Conservation (phyloP, 2,888 invertebrate species). For the Tipula vernalis region DNA sequence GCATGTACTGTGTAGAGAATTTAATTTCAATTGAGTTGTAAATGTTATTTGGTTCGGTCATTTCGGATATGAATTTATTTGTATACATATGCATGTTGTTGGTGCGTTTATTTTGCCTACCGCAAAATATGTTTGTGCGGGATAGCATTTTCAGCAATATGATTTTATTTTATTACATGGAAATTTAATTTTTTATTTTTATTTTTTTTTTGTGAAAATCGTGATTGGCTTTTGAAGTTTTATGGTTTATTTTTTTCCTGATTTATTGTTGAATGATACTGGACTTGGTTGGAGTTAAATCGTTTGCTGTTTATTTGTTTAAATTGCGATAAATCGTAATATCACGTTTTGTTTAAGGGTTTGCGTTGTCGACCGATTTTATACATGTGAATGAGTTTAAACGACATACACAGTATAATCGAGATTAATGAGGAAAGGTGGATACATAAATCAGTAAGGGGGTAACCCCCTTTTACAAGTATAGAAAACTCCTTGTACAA, state of each 20-base stretch:
- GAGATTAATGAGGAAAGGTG: too few species aligned
- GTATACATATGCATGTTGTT: not conserved
- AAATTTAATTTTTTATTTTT: not conserved
- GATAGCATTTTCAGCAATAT: not conserved
- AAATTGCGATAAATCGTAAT: not conserved
- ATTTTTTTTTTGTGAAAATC: not conserved
- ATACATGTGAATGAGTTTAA: too few species aligned
- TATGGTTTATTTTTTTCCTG: not conserved
- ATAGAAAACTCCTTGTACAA: too few species aligned
- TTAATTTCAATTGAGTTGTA: not conserved
- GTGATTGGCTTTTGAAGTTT: not conserved
- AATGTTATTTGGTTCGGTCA: not conserved
- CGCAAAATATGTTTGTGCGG: not conserved
- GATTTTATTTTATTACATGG: not conserved
- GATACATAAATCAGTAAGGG: too few species aligned
- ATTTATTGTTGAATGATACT: not conserved
- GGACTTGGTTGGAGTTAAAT: not conserved
- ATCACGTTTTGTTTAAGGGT: not conserved
- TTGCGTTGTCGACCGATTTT: too few species aligned
- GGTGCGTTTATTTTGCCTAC: not conserved
- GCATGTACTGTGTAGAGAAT: not conserved
- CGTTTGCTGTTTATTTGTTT: not conserved
- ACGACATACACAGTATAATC: too few species aligned
- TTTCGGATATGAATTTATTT: not conserved
- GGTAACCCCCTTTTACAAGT: too few species aligned